Base-by-base conservation (phyloP, 2,888 invertebrate species). In the Caenorhabditis zanzibari region DNA sequence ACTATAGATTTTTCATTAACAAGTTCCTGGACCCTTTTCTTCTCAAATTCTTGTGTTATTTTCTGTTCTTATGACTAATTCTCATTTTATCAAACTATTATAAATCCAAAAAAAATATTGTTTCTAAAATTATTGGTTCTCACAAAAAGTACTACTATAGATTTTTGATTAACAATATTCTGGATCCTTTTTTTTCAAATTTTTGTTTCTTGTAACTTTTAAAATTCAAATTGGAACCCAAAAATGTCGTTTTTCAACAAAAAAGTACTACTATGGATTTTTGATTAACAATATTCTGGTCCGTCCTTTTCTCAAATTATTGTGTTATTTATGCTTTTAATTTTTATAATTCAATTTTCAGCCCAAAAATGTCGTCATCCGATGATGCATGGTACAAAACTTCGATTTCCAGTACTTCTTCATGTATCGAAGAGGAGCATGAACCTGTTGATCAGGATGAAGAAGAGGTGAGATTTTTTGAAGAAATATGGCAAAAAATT, bases 371-470 rank as follows among this genome's bases (percentile, higher is more conserved):
- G 58, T 64, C 59, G 58, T 54, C 54, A 1, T 28, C 52, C 1
- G 80, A 73, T 28, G 73, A 73, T 58, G 32, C 73, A 6, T 80
- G 80, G 80, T 73, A 80, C n/a, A 73, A 72, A 44, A 75, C 68
- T 19, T 77, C 82, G 4, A 54, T 77, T 4, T 75, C 81, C 7
- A 75, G 81, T 38, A 35, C 75, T 7, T 49, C 68, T 26, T 79
- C 79, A 1, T 79, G 79, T 41, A 77, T 74, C 22, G 80, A 80
- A 59, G 79, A 79, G 24, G 83, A 83, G 35, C 83, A 83, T 47
- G 83, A 83, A 26, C 83, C 83, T 7, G 79, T 83, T 4, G 73
- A 73, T 14, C 74, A 83, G 24, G 79, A 79, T 28, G 83, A 83
- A 38, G 74, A 83, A 10, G 83, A 79, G 79, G 83, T 79, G n/a